Conservation (phyloP, 1,140 invertebrate genomes). For the Cydia fagiglandana region DNA sequence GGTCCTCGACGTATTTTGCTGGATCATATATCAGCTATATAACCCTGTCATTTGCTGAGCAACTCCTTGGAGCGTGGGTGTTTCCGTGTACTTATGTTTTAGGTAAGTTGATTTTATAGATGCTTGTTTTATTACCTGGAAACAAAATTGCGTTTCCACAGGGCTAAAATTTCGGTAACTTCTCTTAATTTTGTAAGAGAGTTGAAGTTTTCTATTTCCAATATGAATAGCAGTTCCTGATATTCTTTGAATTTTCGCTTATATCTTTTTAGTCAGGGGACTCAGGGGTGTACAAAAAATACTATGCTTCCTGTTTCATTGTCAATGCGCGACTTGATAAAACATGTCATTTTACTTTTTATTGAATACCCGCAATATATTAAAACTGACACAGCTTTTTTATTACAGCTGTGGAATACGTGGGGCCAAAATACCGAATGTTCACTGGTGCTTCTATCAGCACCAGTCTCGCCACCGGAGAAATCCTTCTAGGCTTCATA, state of each 20-base stretch:
- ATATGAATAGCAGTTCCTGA: no score
- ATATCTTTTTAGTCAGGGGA: no score
- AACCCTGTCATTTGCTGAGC: conserved; percentile 71
- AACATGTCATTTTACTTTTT: no score
- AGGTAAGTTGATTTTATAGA: background rate
- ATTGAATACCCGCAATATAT: background rate
- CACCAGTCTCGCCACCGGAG: conserved; percentile 85
- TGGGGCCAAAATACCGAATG: conserved; percentile 85
- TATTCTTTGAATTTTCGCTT: no score
- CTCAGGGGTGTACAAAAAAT: no score
- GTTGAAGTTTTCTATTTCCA: no score
- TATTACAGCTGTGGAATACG: conserved; percentile 85
- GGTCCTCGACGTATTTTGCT: conserved; percentile 81
- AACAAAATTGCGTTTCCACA: background rate
- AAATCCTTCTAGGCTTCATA: conserved; percentile 82
- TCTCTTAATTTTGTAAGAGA: no score
- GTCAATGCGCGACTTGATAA: no score
- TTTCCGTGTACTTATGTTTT: conserved; percentile 9
- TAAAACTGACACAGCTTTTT: background rate
- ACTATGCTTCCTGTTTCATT: no score
- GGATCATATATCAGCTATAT: conserved; percentile 80
- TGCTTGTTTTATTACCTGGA: background rate
- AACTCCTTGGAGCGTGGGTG: background rate
- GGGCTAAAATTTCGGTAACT: no score
- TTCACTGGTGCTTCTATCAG: conserved; percentile 84